These are phyloP conservation scores for Emys orbicularis DNA, from an alignment of 2,797 vertebrate genomes.

Conservation along the genomic window DNA sequence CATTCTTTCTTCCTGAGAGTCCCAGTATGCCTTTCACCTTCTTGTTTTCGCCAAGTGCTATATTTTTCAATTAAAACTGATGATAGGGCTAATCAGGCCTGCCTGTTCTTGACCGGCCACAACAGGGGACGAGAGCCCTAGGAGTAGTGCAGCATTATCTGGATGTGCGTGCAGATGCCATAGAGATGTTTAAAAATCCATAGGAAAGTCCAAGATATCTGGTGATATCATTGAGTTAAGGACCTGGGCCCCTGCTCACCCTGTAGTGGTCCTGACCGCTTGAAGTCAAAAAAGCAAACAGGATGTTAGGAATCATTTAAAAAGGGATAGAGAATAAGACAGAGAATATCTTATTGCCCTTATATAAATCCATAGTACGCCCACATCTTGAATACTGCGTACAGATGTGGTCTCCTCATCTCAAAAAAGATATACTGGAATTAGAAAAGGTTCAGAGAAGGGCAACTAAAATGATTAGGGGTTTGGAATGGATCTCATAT, in stretches of 20 bases:
- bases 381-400: too few species aligned
- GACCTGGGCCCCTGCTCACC: background rate
- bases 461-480: too few species aligned
- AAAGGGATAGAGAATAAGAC: too few species aligned
- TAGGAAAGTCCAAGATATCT: background rate
- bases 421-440: too few species aligned
- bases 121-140: background rate
- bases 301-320: too few species aligned
- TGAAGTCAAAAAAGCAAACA: too few species aligned
- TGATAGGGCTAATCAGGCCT: constrained; percentile 21
- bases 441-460: too few species aligned
- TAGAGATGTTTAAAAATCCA: background rate
- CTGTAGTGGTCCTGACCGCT: background rate
- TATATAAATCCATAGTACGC: too few species aligned
- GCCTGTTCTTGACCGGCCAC: background rate
- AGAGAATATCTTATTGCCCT: too few species aligned
- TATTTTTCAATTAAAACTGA: constrained; percentile 36
- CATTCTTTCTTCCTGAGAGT: constrained; percentile 16
- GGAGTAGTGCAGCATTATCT: background rate
- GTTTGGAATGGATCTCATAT: too few species aligned
- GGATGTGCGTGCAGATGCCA: fast-evolving
- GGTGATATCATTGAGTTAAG: fast-evolving
- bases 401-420: too few species aligned
- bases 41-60: background rate
- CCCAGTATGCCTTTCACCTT: constrained; percentile 33